Evolutionary conservation across 2,888 invertebrate genomes (phyloP).

Genomic region (Micoletzkya japonica): DNA sequence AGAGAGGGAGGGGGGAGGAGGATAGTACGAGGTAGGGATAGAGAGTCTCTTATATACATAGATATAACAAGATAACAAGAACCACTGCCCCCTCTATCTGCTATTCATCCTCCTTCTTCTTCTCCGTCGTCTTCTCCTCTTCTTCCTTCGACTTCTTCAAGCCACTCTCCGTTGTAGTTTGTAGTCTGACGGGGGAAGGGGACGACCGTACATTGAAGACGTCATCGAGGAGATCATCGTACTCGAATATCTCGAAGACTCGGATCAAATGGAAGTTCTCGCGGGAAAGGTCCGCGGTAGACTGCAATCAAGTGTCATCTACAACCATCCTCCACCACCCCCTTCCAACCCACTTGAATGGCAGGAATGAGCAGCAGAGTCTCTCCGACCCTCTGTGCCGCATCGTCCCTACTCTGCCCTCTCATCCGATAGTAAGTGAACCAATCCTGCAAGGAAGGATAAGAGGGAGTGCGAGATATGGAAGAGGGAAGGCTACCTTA

Average conservation of each 20-base stretch:
- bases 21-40: too few relatives aligned
- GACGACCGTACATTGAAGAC: slow-evolving; percentile 31
- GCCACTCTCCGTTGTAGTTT: neutral
- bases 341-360: slow-evolving; percentile 32
- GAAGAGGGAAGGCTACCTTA: slow-evolving; percentile 14
- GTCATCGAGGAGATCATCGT: slow-evolving; percentile 55
- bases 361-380: slow-evolving; percentile 48
- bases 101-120: neutral
- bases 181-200: neutral
- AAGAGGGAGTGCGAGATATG: neutral
- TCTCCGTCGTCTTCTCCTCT: too few relatives aligned
- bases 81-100: neutral
- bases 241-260: slow-evolving; percentile 52
- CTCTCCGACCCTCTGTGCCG: slow-evolving; percentile 52
- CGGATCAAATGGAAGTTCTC: slow-evolving; percentile 54
- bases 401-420: slow-evolving; percentile 34
- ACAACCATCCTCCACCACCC: neutral
- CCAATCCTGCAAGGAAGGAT: slow-evolving; percentile 52
- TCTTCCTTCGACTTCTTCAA: too few relatives aligned
- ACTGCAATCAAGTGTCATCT: slow-evolving; percentile 28
- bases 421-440: slow-evolving; percentile 47
- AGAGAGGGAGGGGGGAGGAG: too few relatives aligned
- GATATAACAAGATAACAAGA: too few relatives aligned
- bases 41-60: too few relatives aligned
- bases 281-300: slow-evolving; percentile 37